A percentile compares a stretch with the other conserved stretches of the same genome.
These are phyloP conservation scores for Forbesichthys papilliferus DNA, from an alignment of 2,113 vertebrate genomes.

Conservation along the genomic window DNA sequence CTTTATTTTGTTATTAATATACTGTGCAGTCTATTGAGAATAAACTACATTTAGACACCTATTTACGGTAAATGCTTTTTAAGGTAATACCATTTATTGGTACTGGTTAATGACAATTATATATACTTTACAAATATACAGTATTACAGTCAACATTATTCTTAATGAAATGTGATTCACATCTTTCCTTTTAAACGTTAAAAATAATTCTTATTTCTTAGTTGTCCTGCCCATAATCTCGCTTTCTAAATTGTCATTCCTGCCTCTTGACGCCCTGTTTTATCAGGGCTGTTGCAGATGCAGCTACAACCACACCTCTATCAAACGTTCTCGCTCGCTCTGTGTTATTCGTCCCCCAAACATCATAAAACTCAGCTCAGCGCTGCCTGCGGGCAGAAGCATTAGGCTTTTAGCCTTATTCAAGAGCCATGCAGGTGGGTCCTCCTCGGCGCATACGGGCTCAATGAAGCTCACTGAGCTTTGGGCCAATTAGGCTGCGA, in stretches of 20 bases:
- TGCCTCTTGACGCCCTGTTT: slow-evolving; percentile 49
- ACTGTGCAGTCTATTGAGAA: no score
- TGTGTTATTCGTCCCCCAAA: slow-evolving; percentile 38
- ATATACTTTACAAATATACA: no score
- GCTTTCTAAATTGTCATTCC: slow-evolving; percentile 34
- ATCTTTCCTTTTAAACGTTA: no score
- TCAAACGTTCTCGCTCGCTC: slow-evolving; percentile 47
- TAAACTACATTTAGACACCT: no score
- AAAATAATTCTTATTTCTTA: no score
- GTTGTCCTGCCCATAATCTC: slow-evolving; percentile 11
- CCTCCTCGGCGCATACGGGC: slow-evolving; percentile 20
- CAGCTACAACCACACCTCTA: slow-evolving; percentile 61
- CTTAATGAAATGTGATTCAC: no score
- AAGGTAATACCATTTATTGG: background rate
- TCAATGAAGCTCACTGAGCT: slow-evolving; percentile 28
- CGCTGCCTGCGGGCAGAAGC: slow-evolving; percentile 22
- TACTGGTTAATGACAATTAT: background rate
- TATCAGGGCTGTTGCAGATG: slow-evolving; percentile 62
- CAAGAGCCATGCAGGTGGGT: slow-evolving; percentile 22
- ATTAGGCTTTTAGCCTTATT: slow-evolving; percentile 11
- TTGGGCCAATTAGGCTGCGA: slow-evolving; percentile 3
- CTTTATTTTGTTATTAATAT: no score
- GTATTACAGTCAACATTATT: no score
- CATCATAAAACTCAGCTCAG: slow-evolving; percentile 28
- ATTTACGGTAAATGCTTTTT: no score